Conservation (phyloP, 2,113 vertebrate species). For the Mesembrinibis cayennensis region DNA sequence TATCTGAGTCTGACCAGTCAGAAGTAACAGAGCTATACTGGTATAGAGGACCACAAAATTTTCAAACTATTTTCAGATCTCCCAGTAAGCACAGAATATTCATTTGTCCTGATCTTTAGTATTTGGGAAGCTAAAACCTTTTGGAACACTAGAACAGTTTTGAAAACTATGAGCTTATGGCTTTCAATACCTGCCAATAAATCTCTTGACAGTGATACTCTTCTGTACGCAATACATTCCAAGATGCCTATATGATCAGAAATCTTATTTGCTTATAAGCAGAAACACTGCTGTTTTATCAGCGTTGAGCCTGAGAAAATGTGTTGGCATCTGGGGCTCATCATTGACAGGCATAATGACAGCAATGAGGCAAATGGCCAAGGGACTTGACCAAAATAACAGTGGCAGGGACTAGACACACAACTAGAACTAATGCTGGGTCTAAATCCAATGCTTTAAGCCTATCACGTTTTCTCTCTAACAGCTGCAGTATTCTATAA, state of each 20-base stretch:
- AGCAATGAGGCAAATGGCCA: conserved; percentile 8
- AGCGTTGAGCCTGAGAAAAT: conserved; percentile 13
- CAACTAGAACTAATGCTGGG: conserved; percentile 26
- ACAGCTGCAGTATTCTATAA: conserved; percentile 31
- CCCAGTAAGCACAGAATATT: not conserved
- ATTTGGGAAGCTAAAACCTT: not conserved
- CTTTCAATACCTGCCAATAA: not conserved
- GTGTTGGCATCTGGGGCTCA: conserved; percentile 17
- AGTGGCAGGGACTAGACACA: not conserved
- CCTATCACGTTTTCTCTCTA: not conserved
- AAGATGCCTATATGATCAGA: not conserved
- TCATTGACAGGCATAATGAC: not conserved
- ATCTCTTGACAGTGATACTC: not conserved
- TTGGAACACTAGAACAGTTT: not conserved
- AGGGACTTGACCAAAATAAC: conserved; percentile 13
- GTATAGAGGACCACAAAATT: not conserved
- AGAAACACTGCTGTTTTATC: conserved; percentile 32
- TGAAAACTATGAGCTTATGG: not conserved
- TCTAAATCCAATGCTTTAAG: not conserved
- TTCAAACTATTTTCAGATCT: not conserved
- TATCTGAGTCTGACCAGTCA: not conserved
- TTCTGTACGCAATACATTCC: not conserved
- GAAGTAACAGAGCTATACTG: not conserved
- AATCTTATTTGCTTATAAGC: not conserved
- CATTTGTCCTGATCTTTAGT: not conserved